Conservation (phyloP, 2,797 vertebrate genomes). For the Manis crassicaudata region DNA sequence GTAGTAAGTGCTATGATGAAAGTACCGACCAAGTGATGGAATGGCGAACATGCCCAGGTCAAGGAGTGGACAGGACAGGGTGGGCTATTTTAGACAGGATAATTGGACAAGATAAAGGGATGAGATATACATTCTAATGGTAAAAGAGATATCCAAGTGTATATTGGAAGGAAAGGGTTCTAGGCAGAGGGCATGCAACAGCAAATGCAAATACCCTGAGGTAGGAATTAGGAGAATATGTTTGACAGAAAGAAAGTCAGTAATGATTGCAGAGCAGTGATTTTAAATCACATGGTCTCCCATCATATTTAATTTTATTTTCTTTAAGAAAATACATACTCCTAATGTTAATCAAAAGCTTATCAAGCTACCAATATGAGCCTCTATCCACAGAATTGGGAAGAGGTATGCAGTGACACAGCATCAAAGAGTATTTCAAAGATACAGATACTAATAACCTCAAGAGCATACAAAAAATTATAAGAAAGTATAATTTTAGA, state of each 20-base stretch:
- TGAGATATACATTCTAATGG: neutral
- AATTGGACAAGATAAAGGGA: neutral
- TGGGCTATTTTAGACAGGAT: neutral
- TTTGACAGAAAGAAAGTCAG: neutral
- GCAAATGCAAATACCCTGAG: neutral
- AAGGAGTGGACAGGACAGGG: neutral
- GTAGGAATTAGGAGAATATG: neutral
- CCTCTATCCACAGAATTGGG: neutral
- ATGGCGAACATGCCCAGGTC: neutral
- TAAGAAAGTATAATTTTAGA: neutral
- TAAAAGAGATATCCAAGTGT: neutral
- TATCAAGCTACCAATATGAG: neutral
- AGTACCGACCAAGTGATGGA: neutral
- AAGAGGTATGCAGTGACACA: neutral
- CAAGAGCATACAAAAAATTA: neutral
- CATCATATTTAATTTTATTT: neutral
- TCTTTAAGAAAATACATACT: neutral
- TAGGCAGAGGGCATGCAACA: neutral
- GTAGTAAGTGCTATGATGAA: neutral
- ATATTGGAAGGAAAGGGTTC: neutral
- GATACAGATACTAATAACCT: neutral
- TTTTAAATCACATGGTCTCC: slow-evolving; percentile 41
- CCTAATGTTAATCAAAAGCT: neutral
- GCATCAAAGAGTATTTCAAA: neutral
- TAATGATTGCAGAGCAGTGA: neutral